These are phyloP conservation scores for Eupithecia exiguata DNA, from an alignment of 2,888 invertebrate genomes.

Conservation along the genomic window DNA sequence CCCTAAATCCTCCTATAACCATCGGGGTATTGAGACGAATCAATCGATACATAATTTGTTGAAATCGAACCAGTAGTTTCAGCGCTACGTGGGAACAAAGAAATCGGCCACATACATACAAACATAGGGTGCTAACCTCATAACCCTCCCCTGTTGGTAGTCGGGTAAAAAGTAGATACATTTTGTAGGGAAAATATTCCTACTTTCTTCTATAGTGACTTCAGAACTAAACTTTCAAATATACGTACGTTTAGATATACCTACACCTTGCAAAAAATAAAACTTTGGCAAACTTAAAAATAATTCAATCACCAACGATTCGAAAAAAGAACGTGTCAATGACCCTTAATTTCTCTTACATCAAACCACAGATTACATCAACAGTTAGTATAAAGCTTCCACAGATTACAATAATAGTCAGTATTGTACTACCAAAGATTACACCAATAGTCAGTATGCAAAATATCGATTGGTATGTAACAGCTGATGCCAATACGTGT, in stretches of 20 bases:
- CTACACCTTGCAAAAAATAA: background rate
- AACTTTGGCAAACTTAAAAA: background rate
- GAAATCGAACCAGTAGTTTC: too few relatives aligned
- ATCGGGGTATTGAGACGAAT: too few relatives aligned
- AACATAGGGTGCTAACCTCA: too few relatives aligned
- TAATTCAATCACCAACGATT: background rate
- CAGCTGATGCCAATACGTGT: slow-evolving; percentile 35
- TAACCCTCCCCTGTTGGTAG: too few relatives aligned
- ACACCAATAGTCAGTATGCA: slow-evolving; percentile 13
- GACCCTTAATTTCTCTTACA: slow-evolving; percentile 25
- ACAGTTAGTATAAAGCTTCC: slow-evolving; percentile 16
- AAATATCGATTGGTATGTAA: slow-evolving; percentile 28
- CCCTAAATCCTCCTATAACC: too few relatives aligned
- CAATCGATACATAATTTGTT: too few relatives aligned
- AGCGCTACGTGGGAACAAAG: too few relatives aligned
- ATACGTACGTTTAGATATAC: too few relatives aligned
- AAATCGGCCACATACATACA: too few relatives aligned
- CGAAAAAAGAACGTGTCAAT: slow-evolving; percentile 22
- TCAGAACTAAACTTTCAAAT: background rate
- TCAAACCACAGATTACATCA: slow-evolving; percentile 21
- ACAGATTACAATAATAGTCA: slow-evolving; percentile 16
- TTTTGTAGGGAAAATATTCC: background rate
- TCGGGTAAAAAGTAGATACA: too few relatives aligned
- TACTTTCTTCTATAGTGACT: background rate
- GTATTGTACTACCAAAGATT: slow-evolving; percentile 19